A percentile compares a stretch with the other conserved stretches of the same genome.
phyloP scores from a whole-genome alignment of 1,140 invertebrate genomes.

The Polypedilum pembai region DNA sequence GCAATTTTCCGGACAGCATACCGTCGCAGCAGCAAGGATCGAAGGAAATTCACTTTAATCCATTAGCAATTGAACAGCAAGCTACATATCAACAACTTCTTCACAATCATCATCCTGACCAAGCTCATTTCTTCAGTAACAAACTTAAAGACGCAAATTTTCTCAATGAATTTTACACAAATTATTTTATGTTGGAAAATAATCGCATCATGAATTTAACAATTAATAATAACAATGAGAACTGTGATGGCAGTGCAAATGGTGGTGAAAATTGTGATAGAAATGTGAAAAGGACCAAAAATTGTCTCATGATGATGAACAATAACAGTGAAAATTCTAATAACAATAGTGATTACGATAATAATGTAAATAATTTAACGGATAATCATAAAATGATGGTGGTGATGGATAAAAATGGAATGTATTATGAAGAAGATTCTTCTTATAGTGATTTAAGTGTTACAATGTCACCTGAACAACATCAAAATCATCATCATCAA shows the following conservation, averaged over 20 bases:
- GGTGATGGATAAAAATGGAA: background rate
- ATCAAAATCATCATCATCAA: background rate
- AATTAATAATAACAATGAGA: constrained; percentile 7
- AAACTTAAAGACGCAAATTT: constrained; percentile 22
- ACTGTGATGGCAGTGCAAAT: background rate
- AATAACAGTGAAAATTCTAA: background rate
- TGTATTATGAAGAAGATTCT: constrained; percentile 18
- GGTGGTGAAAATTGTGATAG: constrained; percentile 11
- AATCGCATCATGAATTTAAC: constrained; percentile 8
- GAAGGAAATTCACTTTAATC: constrained; percentile 9
- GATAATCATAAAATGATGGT: constrained; percentile 9
- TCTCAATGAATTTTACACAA: constrained; percentile 9
- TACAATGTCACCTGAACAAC: constrained; percentile 20
- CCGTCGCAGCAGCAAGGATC: background rate
- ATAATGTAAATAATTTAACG: background rate
- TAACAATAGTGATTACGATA: background rate
- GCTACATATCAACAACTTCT: constrained; percentile 21
- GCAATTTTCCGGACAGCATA: background rate
- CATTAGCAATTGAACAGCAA: background rate
- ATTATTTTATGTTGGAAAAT: constrained; percentile 27
- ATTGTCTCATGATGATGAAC: background rate
- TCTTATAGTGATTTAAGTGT: constrained; percentile 28
- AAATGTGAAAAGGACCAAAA: background rate
- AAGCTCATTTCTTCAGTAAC: background rate
- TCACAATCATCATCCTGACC: background rate